Percentiles rank a stretch among this genome's conserved stretches.
Evolutionary conservation across 2,113 vertebrate species (phyloP).

Genomic region (Phyllopteryx taeniolatus): DNA sequence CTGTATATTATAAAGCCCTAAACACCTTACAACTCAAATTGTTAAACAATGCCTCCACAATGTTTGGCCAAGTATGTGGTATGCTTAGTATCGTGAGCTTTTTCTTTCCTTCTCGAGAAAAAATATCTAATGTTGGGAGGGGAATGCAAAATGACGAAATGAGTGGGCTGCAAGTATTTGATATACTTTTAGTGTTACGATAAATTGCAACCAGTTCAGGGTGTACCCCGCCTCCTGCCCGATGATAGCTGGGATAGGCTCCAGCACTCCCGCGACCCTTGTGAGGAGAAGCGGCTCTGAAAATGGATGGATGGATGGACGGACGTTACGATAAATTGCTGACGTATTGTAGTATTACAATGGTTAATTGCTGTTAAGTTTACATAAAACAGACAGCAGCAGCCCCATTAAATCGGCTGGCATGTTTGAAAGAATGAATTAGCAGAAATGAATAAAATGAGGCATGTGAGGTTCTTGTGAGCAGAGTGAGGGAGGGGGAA

Average conservation of each 20-base stretch:
- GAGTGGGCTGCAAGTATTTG: neutral
- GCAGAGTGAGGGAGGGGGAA: neutral
- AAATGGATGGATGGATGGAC: no score
- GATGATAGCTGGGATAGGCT: no score
- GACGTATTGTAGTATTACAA: neutral
- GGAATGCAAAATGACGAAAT: neutral
- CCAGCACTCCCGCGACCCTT: no score
- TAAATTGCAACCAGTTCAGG: neutral
- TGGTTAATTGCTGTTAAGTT: conserved; percentile 13
- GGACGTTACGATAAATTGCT: neutral
- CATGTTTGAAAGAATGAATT: conserved; percentile 29
- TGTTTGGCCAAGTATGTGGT: no score
- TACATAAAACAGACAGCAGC: conserved; percentile 18
- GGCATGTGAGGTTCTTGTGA: conserved; percentile 16
- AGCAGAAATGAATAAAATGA: conserved; percentile 27
- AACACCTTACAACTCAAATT: no score
- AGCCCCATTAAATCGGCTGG: conserved; percentile 15
- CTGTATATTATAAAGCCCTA: no score
- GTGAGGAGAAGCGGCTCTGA: no score
- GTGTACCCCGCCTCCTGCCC: no score
- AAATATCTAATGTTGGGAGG: neutral
- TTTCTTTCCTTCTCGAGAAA: neutral
- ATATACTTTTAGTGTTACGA: neutral
- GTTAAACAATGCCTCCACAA: no score
- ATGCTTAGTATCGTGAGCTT: no score